Conservation (phyloP, 2,888 invertebrate genomes). For the Callinectes sapidus region DNA sequence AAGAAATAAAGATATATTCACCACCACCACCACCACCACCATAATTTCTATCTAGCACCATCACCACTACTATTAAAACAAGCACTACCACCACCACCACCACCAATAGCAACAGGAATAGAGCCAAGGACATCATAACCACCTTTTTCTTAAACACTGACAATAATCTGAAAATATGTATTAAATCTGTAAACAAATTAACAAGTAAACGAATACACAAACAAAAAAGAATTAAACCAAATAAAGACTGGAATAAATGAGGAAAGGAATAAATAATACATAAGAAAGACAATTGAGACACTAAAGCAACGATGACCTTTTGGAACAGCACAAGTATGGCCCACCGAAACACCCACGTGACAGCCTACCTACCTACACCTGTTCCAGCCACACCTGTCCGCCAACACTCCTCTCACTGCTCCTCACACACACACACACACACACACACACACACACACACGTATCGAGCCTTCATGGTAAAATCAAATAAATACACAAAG, state of each 20-base stretch:
- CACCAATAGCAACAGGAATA: neutral
- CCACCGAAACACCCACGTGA: too few species aligned
- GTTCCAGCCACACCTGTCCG: neutral
- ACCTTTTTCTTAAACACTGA: too few species aligned
- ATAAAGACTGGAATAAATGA: too few species aligned
- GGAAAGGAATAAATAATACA: too few species aligned
- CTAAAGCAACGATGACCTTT: too few species aligned
- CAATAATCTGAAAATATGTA: too few species aligned
- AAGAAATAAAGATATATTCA: neutral
- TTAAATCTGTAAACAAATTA: neutral
- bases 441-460: conserved; percentile 28
- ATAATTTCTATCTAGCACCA: neutral
- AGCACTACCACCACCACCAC: neutral
- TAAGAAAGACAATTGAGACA: too few species aligned
- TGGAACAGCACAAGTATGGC: too few species aligned
- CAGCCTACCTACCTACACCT: neutral
- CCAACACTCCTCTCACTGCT: too few species aligned
- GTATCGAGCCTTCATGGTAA: neutral
- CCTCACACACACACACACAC: conserved; percentile 19
- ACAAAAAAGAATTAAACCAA: too few species aligned
- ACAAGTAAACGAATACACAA: too few species aligned
- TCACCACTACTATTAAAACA: neutral
- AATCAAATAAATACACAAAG: neutral
- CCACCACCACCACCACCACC: neutral
- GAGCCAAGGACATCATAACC: too few species aligned